Percentiles rank a stretch among this genome's conserved stretches.
phyloP scores from a whole-genome alignment of 2,797 vertebrate species.

The Phoebastria nigripes region DNA sequence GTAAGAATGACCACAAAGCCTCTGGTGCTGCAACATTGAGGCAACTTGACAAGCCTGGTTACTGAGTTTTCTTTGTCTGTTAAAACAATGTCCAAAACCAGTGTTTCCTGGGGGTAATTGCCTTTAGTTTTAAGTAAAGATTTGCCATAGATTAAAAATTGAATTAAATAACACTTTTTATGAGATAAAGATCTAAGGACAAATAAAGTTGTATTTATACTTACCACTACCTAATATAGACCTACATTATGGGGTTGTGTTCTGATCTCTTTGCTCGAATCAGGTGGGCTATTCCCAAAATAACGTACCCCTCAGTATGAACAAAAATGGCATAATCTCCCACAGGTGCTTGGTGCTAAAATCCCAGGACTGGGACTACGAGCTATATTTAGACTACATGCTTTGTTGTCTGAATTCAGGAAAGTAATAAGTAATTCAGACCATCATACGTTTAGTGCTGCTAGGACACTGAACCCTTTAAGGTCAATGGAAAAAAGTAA shows the following conservation, averaged over 20 bases:
- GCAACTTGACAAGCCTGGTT: background rate
- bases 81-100: background rate
- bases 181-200: background rate
- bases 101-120: background rate
- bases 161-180: background rate
- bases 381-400: background rate
- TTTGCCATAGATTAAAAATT: background rate
- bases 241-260: background rate
- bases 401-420: background rate
- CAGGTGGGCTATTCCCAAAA: background rate
- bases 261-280: background rate
- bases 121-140: background rate
- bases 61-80: background rate
- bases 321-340: background rate
- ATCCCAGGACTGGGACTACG: background rate
- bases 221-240: background rate
- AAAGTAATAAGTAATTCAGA: background rate
- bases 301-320: background rate
- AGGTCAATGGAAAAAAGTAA: background rate
- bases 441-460: background rate
- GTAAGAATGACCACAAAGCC: background rate
- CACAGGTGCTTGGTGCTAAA: background rate
- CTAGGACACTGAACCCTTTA: background rate
- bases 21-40: background rate
- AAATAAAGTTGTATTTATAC: background rate